Evolutionary conservation across 1,140 invertebrate genomes (phyloP).

Genomic region (Lepeophtheirus salmonis): DNA sequence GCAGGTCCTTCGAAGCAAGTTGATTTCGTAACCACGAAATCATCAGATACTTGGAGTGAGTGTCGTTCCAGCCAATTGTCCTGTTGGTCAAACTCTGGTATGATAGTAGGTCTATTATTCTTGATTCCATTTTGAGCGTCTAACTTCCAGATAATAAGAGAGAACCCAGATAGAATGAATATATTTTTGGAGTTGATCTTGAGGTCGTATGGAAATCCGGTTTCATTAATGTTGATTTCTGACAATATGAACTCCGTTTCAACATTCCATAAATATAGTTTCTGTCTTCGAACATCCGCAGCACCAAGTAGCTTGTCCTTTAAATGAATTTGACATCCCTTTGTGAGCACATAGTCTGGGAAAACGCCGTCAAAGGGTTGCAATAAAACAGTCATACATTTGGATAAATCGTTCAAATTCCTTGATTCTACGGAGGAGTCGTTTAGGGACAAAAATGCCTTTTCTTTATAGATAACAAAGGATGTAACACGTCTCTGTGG

Average conservation of each 20-base stretch:
- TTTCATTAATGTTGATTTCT: background rate
- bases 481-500: background rate
- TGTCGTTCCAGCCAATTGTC: background rate
- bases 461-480: background rate
- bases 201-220: background rate
- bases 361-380: background rate
- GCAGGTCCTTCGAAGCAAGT: background rate
- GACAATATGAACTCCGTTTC: slow-evolving; percentile 2
- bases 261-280: background rate
- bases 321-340: background rate
- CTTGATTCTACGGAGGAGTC: background rate
- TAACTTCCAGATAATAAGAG: background rate
- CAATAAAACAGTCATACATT: background rate
- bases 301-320: background rate
- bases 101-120: background rate
- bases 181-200: slow-evolving; percentile 3
- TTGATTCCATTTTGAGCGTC: background rate
- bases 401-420: background rate
- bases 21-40: background rate
- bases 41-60: background rate
- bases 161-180: background rate
- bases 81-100: background rate
- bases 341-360: background rate
- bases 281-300: background rate
- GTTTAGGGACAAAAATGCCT: background rate